Base-by-base conservation (phyloP, 2,113 vertebrate genomes). In the Nibea coibor region DNA sequence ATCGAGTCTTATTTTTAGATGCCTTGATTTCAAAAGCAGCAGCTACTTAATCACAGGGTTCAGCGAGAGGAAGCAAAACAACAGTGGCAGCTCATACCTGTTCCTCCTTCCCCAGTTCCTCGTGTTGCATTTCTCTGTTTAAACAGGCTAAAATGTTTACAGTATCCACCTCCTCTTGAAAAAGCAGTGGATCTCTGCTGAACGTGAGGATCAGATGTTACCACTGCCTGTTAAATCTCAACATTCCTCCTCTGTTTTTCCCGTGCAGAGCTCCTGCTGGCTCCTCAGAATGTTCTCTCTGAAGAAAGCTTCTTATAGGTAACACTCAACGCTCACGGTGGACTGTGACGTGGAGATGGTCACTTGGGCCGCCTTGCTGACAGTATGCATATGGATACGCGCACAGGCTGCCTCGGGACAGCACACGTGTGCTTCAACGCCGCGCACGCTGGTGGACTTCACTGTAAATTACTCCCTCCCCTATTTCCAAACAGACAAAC, bases 391-490 rank as follows among this genome's bases (percentile, higher is more conserved):
- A 73, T 95, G 93, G 93, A 90, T 93, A 70, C 94, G 90, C 75
- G 92, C 81, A 58, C 85, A 86, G 53, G 64, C 75, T 26, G 85
- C 82, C 45, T 86, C 63, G 35, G 94, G 91, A 73, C 82, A 90
- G 75, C 68, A 79, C 73, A 35, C 88, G 50, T 98, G 97, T 81
- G 94, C 93, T 1, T 71, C 68, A 43, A 75, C 82, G 45, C 82
- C 87, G 8, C 94, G 84, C 57, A 81, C 61, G 1, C 31, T 78
- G 53, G 84, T 92, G 75, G 90, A 99, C 91, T 98, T 97, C 82
- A 93, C 93, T 0, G 70, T 96, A 9, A 51, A 87, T 28, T 99
- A 99, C 56, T 4, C 42, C 0, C 84, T 97, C 51, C 94, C 94
- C 9, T 78, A 81, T 75, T 96, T 96, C n/a, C 82, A 94, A 0